Evolutionary conservation across 2,888 invertebrate genomes (phyloP).

Genomic region (Chrysodeixis includens): DNA sequence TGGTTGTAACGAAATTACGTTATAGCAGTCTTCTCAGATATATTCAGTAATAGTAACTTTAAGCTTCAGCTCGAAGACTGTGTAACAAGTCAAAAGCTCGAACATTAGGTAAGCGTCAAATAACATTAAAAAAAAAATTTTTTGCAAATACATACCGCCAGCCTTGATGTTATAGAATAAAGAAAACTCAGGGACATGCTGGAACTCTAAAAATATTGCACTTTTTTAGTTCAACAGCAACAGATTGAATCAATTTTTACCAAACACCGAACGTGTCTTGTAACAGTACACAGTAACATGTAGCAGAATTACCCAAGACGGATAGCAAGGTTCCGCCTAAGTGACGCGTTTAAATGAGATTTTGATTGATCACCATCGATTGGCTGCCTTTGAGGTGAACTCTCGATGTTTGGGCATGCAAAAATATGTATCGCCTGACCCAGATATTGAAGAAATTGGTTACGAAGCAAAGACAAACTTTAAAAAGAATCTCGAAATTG

Average conservation of each 20-base stretch:
- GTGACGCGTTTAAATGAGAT: conserved; percentile 79
- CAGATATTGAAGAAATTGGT: conserved; percentile 32
- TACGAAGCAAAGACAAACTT: conserved; percentile 10
- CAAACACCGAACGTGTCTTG: conserved; percentile 32
- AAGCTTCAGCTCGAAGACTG: too few relatives aligned
- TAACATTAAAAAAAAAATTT: too few relatives aligned
- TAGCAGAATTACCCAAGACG: conserved; percentile 75
- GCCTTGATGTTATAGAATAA: too few relatives aligned
- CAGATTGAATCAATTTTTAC: conserved; percentile 27
- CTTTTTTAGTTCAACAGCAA: not conserved
- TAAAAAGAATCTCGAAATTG: conserved; percentile 13
- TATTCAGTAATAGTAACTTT: too few relatives aligned
- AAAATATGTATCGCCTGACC: conserved; percentile 56
- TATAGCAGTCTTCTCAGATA: too few relatives aligned
- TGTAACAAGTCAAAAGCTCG: too few relatives aligned
- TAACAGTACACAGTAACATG: conserved; percentile 58
- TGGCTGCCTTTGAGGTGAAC: conserved; percentile 57
- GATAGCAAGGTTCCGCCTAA: conserved; percentile 73
- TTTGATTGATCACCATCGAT: conserved; percentile 80
- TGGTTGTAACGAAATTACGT: too few relatives aligned
- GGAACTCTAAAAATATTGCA: too few relatives aligned
- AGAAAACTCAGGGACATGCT: too few relatives aligned
- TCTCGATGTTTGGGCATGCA: conserved; percentile 52
- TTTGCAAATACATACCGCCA: too few relatives aligned
- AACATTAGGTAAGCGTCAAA: too few relatives aligned